These are phyloP conservation scores for Protodeltote pygarga DNA, from an alignment of 2,888 invertebrate genomes.

Conservation along the genomic window DNA sequence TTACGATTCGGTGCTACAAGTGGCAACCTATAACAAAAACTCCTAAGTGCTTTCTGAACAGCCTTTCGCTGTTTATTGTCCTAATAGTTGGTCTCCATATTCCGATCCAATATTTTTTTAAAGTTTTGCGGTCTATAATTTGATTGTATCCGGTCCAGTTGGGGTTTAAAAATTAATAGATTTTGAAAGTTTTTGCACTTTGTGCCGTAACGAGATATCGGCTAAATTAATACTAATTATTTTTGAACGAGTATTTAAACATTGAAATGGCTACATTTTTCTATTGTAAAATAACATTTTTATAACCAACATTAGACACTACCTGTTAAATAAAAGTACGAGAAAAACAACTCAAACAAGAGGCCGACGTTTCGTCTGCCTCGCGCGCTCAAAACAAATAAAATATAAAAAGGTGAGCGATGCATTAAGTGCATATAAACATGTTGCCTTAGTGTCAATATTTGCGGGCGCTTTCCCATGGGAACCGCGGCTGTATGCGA, in stretches of 20 bases:
- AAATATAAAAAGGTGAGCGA: conserved; percentile 84
- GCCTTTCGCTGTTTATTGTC: conserved; percentile 34
- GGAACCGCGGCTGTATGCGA: conserved; percentile 68
- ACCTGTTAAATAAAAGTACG: conserved; percentile 81
- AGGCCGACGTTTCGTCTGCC: conserved; percentile 82
- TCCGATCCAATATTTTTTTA: conserved; percentile 66
- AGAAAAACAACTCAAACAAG: conserved; percentile 79
- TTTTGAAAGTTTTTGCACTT: conserved; percentile 5
- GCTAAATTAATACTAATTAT: no score
- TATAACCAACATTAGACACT: conserved; percentile 73
- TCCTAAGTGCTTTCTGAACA: conserved; percentile 15
- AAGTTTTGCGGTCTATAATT: conserved; percentile 59
- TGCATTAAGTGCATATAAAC: conserved; percentile 87
- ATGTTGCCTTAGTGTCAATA: conserved; percentile 86
- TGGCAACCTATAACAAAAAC: conserved; percentile 16
- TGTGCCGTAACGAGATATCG: no score
- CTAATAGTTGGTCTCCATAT: conserved; percentile 63
- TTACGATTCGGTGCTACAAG: conserved; percentile 38
- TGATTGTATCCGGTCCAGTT: conserved; percentile 56
- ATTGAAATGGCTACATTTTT: conserved; percentile 38
- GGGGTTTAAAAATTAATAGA: conserved; percentile 35
- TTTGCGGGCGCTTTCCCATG: conserved; percentile 85
- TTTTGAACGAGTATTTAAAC: no score
- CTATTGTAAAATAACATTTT: conserved; percentile 64
- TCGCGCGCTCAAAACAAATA: conserved; percentile 80